These are phyloP conservation scores for Chromoteleia sp. DNA, from an alignment of 2,888 invertebrate genomes.

Conservation along the genomic window DNA sequence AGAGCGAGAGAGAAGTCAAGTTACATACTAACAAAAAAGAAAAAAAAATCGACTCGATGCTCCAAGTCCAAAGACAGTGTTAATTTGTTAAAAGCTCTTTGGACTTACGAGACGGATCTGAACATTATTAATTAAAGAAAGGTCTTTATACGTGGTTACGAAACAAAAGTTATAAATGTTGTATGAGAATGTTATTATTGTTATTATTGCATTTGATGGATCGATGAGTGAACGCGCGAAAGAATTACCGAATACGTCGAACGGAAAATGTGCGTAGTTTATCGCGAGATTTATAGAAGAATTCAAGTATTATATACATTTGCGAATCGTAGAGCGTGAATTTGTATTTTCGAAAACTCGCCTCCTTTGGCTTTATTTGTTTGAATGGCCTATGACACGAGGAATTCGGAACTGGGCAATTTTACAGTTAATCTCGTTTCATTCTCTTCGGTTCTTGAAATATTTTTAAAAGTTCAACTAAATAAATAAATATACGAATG, in stretches of 20 bases:
- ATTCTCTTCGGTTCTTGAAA: background rate
- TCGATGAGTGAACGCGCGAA: constrained; percentile 54
- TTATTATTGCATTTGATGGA: constrained; percentile 77
- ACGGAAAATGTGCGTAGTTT: constrained; percentile 58
- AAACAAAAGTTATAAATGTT: constrained; percentile 80
- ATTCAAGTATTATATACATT: constrained; percentile 39
- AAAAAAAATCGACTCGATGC: constrained; percentile 34
- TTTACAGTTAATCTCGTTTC: background rate
- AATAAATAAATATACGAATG: constrained; percentile 1
- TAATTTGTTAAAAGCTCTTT: constrained; percentile 83
- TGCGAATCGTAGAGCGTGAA: constrained; percentile 54
- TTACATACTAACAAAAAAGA: constrained; percentile 32
- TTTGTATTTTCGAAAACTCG: constrained; percentile 55
- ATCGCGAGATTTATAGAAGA: constrained; percentile 54
- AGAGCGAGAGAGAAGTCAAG: constrained; percentile 24
- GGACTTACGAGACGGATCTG: constrained; percentile 75
- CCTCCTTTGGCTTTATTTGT: constrained; percentile 43
- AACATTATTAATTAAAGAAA: constrained; percentile 64
- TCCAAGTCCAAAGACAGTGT: constrained; percentile 81
- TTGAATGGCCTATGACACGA: constrained; percentile 6
- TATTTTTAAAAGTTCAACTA: background rate
- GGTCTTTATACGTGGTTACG: constrained; percentile 73
- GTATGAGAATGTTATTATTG: constrained; percentile 80
- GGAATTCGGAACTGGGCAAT: constrained; percentile 39
- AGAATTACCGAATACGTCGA: constrained; percentile 27